Percentiles rank a stretch among this genome's conserved stretches.
phyloP scores from a whole-genome alignment of 2,888 invertebrate genomes.

The Idaea aversata region DNA sequence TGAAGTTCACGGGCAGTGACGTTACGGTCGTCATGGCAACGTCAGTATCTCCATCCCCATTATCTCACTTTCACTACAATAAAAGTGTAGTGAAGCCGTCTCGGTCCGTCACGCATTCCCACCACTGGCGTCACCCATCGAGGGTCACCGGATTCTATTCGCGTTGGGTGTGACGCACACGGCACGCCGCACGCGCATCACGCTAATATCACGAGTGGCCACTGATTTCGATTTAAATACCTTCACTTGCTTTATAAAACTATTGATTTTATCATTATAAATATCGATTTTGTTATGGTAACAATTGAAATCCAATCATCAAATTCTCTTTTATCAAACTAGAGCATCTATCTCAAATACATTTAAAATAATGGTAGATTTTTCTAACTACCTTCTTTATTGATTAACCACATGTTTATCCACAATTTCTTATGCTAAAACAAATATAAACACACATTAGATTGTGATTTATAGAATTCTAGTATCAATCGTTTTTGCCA shows the following conservation, averaged over 20 bases:
- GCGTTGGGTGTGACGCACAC: constrained; percentile 72
- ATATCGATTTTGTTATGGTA: background rate
- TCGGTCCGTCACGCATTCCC: constrained; percentile 50
- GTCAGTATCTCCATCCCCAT: background rate
- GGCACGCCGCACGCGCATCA: constrained; percentile 49
- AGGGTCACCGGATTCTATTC: constrained; percentile 75
- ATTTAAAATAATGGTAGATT: background rate
- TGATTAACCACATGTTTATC: background rate
- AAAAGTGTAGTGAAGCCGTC: constrained; percentile 42
- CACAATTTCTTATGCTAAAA: background rate
- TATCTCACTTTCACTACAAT: constrained; percentile 36
- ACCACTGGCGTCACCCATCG: constrained; percentile 57
- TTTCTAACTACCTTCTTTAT: background rate
- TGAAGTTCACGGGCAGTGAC: constrained; percentile 1
- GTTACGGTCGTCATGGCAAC: background rate
- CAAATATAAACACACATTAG: background rate
- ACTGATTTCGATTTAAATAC: constrained; percentile 57
- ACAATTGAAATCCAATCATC: too few relatives aligned
- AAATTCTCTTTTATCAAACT: too few relatives aligned
- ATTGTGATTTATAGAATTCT: background rate
- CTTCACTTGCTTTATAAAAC: constrained; percentile 18
- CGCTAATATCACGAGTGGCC: constrained; percentile 29
- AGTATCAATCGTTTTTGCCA: background rate
- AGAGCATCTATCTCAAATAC: background rate
- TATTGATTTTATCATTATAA: background rate